phyloP scores from a whole-genome alignment of 2,113 vertebrate genomes.

The Muntiacus reevesi region DNA sequence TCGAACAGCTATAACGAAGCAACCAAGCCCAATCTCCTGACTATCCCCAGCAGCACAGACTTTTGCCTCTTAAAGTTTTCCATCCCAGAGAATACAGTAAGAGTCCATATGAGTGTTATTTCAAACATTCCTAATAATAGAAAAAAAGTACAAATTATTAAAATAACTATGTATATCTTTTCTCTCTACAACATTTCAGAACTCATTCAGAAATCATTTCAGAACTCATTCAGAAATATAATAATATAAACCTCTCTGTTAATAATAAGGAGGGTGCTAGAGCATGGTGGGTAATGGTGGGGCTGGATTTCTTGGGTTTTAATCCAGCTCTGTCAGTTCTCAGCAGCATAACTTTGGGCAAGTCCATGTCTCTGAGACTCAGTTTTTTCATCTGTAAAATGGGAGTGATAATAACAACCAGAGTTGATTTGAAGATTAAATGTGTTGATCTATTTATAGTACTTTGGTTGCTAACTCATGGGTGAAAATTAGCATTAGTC shows the following conservation, averaged over 20 bases:
- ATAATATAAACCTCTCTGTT: background rate
- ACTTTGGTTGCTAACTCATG: background rate
- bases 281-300: background rate
- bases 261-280: background rate
- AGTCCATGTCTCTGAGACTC: background rate
- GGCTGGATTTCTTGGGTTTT: background rate
- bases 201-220: background rate
- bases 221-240: background rate
- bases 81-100: background rate
- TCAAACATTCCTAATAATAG: background rate
- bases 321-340: background rate
- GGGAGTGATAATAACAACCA: background rate
- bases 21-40: background rate
- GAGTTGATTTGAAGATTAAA: background rate
- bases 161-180: background rate
- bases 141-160: background rate
- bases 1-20: background rate
- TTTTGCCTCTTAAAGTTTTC: background rate
- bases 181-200: background rate
- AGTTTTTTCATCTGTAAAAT: background rate
- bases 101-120: background rate
- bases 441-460: background rate
- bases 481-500: background rate
- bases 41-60: background rate
- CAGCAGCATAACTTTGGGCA: background rate